These are phyloP conservation scores for Palythoa grandiflora DNA, from an alignment of 92 coral and sea anemone species.

Conservation along the genomic window DNA sequence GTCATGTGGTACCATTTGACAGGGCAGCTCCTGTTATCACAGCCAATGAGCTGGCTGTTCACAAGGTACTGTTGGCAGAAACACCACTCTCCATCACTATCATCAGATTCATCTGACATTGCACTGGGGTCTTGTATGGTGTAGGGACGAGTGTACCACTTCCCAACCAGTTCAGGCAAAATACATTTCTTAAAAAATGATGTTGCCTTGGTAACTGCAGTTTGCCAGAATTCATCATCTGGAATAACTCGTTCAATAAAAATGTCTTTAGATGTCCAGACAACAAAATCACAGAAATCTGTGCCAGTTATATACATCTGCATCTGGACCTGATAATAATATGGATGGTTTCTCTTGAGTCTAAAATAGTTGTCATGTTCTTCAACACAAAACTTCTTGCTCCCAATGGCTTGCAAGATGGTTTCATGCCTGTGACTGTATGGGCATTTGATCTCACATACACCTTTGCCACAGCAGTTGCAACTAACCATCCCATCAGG, in stretches of 20 bases:
- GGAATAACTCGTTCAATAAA: constrained; percentile 11
- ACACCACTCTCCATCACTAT: too few relatives aligned
- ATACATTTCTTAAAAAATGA: neutral
- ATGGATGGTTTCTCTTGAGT: neutral
- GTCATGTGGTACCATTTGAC: too few relatives aligned
- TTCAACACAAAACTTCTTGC: neutral
- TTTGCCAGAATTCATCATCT: neutral
- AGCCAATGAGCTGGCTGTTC: too few relatives aligned
- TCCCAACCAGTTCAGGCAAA: constrained; percentile 23
- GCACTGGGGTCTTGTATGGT: neutral
- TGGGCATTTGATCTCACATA: constrained; percentile 40
- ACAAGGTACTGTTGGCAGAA: too few relatives aligned
- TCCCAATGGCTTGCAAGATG: neutral
- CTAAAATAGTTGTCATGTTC: too few relatives aligned
- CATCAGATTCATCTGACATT: constrained; percentile 9
- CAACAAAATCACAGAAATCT: neutral
- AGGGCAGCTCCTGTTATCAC: too few relatives aligned
- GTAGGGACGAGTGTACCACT: constrained; percentile 12
- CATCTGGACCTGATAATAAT: neutral
- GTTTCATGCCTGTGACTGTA: neutral
- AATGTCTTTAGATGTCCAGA: too few relatives aligned
- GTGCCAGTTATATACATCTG: neutral
- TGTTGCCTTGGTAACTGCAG: constrained; percentile 22
- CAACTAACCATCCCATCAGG: constrained; percentile 42
- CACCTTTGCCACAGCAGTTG: constrained; percentile 39